Conservation (phyloP, 2,888 invertebrate genomes). For the Hydraecia micacea region DNA sequence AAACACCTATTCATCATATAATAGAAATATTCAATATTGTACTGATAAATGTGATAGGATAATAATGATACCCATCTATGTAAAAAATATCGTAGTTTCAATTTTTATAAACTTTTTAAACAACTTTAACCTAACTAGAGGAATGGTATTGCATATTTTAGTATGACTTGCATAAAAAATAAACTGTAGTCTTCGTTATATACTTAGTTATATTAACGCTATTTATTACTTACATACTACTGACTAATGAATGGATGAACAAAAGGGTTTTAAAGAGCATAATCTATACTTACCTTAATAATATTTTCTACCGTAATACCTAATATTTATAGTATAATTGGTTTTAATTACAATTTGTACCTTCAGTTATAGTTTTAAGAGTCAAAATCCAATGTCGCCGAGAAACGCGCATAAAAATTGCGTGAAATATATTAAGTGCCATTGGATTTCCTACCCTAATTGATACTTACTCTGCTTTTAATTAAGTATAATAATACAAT, state of each 20-base stretch:
- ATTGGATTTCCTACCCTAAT: constrained; percentile 40
- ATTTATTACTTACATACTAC: background rate
- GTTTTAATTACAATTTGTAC: constrained; percentile 49
- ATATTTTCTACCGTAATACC: constrained; percentile 38
- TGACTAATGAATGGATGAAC: constrained; percentile 25
- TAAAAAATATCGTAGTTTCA: background rate
- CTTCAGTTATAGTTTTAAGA: constrained; percentile 50
- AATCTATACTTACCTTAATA: constrained; percentile 6
- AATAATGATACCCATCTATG: constrained; percentile 3
- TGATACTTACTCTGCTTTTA: constrained; percentile 27
- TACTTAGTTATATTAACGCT: background rate
- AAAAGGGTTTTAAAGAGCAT: constrained; percentile 24
- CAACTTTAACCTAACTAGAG: background rate
- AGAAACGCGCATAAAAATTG: background rate
- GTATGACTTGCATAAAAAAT: background rate
- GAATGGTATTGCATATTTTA: background rate
- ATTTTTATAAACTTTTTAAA: constrained; percentile 41
- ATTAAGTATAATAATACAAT: constrained; percentile 15
- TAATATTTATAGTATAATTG: constrained; percentile 18
- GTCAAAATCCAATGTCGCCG: constrained; percentile 28
- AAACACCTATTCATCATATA: background rate
- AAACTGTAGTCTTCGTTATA: constrained; percentile 2
- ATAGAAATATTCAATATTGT: constrained; percentile 5
- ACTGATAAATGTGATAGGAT: constrained; percentile 10
- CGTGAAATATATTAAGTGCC: background rate